These are phyloP conservation scores for Hybognathus amarus DNA, from an alignment of 2,797 vertebrate species.

Conservation along the genomic window DNA sequence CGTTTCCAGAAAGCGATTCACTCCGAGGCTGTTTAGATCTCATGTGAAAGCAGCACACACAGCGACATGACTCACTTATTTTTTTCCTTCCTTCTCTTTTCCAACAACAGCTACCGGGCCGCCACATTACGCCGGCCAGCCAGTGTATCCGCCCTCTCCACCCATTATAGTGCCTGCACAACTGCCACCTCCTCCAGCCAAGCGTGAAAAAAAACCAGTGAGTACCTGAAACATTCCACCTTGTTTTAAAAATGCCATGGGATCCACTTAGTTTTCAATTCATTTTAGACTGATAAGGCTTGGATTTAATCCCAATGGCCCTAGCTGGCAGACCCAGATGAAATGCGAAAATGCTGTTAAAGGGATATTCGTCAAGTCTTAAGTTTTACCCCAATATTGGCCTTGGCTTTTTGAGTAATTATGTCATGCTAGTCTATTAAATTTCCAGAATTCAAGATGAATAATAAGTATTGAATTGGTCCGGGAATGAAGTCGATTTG, in stretches of 20 bases:
- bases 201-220: slow-evolving; percentile 98
- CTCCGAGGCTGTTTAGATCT: slow-evolving; percentile 45
- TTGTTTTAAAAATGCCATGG: not conserved
- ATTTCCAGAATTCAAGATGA: slow-evolving; percentile 17
- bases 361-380: slow-evolving; percentile 17
- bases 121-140: slow-evolving; percentile 91
- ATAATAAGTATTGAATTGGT: slow-evolving; percentile 26
- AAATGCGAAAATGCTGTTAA: slow-evolving; percentile 19
- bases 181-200: slow-evolving; percentile 91
- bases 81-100: slow-evolving; percentile 52
- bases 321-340: slow-evolving; percentile 28
- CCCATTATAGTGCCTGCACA: slow-evolving; percentile 97
- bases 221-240: slow-evolving; percentile 62
- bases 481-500: not conserved
- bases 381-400: not conserved
- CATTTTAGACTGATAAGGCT: slow-evolving; percentile 22
- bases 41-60: slow-evolving; percentile 39
- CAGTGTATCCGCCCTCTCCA: slow-evolving; percentile 89
- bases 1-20: slow-evolving; percentile 32
- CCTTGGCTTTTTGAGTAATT: slow-evolving; percentile 10
- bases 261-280: slow-evolving; percentile 24
- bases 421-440: slow-evolving; percentile 5
- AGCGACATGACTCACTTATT: slow-evolving; percentile 6
- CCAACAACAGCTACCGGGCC: slow-evolving; percentile 78
- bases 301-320: slow-evolving; percentile 8